Base-by-base conservation (phyloP, 2,113 vertebrate species). In the Varanus salvator region DNA sequence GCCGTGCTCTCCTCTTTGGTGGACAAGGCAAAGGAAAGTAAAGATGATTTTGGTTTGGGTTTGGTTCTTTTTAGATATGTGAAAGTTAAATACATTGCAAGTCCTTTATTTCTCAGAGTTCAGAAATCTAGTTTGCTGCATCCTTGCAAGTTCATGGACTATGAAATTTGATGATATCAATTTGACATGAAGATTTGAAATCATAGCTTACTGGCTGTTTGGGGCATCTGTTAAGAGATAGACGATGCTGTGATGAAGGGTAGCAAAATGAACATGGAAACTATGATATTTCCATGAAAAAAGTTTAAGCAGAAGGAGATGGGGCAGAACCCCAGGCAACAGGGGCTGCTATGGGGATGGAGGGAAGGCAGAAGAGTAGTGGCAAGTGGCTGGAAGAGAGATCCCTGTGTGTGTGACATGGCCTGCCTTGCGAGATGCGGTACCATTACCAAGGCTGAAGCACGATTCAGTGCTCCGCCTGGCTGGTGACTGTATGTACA, bases 161-260 rank as follows among this genome's bases (percentile, higher is more conserved):
- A 34, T 0, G 0, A 68, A 78, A 74, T 82, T 72, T 85, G 64
- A 11, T 88, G 0, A 29, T 80, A 44, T 89, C 86, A 72, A 93
- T 94, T 92, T 89, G 44, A 74, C 31, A 3, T 92, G 60, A 64
- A 4, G 17, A 21, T 19, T 64, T 64, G 60, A 64, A 92, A 44
- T 0, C 0, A 93, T 90, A 92, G 57, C 87, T 92, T 95, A 60
- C 54, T 81, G 76, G 0, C 3, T 92, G 93, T 78, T 89, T 81
- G 60, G 64, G 84, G 89, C 88, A 95, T 95, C 92, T 91, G 92
- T 91, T 91, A 92, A 95, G 92, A 95, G 84, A 17, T 80, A 93
- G 91, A 78, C 95, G 89, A 93, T 76, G 80, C 52, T 0, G 0
- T 81, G 86, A 86, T 6, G 76, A 72, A 86, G 71, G 83, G 90